phyloP scores from a whole-genome alignment of 2,113 vertebrate species.

The Salvelinus sp. region DNA sequence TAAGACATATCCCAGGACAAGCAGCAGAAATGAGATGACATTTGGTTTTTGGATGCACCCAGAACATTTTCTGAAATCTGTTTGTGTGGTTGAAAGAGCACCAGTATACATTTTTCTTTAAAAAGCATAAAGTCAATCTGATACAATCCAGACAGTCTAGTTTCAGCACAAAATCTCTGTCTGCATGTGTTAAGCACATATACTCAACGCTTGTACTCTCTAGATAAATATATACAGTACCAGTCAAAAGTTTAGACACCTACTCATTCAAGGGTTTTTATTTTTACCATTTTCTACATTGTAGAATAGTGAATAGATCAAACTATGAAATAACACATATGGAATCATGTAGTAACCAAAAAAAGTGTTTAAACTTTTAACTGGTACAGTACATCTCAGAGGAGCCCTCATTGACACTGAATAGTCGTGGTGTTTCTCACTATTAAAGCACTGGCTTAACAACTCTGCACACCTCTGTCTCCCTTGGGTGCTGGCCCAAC shows the following conservation, averaged over 20 bases:
- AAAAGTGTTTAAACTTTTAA: slow-evolving; percentile 51
- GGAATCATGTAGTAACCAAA: too few relatives aligned
- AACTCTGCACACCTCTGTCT: slow-evolving; percentile 34
- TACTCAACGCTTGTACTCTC: not conserved
- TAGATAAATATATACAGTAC: not conserved
- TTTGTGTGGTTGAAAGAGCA: slow-evolving; percentile 27
- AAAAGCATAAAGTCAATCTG: slow-evolving; percentile 17
- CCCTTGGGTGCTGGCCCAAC: slow-evolving; percentile 50
- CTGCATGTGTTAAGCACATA: slow-evolving; percentile 20
- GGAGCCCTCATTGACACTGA: slow-evolving; percentile 14
- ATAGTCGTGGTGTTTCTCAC: not conserved
- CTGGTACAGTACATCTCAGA: slow-evolving; percentile 73
- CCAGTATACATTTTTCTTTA: slow-evolving; percentile 2
- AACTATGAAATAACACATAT: too few relatives aligned
- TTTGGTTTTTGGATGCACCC: slow-evolving; percentile 20
- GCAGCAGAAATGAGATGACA: slow-evolving; percentile 28
- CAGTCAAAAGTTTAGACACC: too few relatives aligned
- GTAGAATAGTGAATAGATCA: too few relatives aligned
- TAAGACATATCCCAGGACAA: slow-evolving; percentile 36
- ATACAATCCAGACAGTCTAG: slow-evolving; percentile 23
- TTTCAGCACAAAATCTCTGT: slow-evolving; percentile 8
- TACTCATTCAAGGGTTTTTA: too few relatives aligned
- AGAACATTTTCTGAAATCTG: slow-evolving; percentile 9
- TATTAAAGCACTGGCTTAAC: slow-evolving; percentile 37
- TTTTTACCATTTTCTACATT: too few relatives aligned